phyloP scores from a whole-genome alignment of 1,140 invertebrate genomes.

The Solenopsis invicta region DNA sequence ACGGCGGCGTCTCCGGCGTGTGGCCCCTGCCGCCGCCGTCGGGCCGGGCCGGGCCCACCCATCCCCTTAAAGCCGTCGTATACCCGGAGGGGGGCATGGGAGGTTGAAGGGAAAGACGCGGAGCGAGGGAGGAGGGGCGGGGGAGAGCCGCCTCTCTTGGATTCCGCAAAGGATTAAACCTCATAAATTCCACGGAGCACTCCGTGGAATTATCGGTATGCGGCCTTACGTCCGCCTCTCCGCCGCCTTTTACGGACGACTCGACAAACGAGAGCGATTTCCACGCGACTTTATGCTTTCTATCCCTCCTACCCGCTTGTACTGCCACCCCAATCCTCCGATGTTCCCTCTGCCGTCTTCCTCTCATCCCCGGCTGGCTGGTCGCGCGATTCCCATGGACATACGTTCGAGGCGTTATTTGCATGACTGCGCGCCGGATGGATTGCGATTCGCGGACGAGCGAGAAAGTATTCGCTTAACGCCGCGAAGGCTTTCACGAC shows the following conservation, averaged over 20 bases:
- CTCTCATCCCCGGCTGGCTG: not conserved
- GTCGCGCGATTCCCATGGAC: conserved; percentile 45
- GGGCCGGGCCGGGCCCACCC: not conserved
- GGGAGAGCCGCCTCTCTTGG: conserved; percentile 68
- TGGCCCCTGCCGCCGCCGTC: not conserved
- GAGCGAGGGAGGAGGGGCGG: not conserved
- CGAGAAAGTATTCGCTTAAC: conserved; percentile 43
- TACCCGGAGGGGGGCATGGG: not conserved
- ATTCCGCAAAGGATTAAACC: conserved; percentile 82
- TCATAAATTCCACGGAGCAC: conserved; percentile 80
- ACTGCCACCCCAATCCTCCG: not conserved
- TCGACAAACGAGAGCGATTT: conserved; percentile 70
- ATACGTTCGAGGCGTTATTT: conserved; percentile 71
- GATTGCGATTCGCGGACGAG: conserved; percentile 33
- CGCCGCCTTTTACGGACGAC: conserved; percentile 63
- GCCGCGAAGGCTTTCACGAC: not conserved
- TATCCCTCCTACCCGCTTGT: not conserved
- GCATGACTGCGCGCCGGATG: conserved; percentile 75
- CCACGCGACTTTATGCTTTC: conserved; percentile 71
- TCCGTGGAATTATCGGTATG: conserved; percentile 81
- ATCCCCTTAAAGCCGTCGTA: conserved; percentile 25
- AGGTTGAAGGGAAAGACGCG: not conserved
- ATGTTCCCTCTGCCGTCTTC: not conserved
- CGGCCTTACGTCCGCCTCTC: conserved; percentile 75
- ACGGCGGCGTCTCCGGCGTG: conserved; percentile 25